A percentile compares a stretch with the other conserved stretches of the same genome.
Conservation (phyloP, 1,140 invertebrate genomes). For the Pseudobourletiella spinata region DNA sequence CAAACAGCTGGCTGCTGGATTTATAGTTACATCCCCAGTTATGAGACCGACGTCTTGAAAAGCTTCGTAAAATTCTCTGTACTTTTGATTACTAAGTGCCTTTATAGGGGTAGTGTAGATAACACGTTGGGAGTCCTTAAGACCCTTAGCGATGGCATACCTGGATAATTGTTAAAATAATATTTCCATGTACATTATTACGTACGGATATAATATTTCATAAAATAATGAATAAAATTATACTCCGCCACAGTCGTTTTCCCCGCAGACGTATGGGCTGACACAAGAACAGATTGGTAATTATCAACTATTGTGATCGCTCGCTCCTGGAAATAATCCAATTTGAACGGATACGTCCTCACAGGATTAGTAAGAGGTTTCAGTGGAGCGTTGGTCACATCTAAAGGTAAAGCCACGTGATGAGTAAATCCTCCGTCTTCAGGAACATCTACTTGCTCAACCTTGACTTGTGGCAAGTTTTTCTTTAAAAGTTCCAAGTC, state of each 20-base stretch:
- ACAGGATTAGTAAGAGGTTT: conserved; percentile 58
- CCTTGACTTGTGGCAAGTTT: conserved; percentile 58
- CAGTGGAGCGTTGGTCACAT: conserved; percentile 69
- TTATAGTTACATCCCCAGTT: conserved; percentile 98
- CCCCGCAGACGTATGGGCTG: conserved; percentile 98
- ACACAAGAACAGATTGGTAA: conserved; percentile 93
- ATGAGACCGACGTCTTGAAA: conserved; percentile 96
- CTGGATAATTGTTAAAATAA: conserved; percentile 38
- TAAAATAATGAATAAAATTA: conserved; percentile 36
- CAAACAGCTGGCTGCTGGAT: conserved; percentile 91
- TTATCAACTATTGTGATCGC: conserved; percentile 97
- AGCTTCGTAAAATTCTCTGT: conserved; percentile 94
- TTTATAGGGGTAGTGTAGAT: conserved; percentile 99
- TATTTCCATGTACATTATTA: not conserved
- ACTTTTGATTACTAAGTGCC: conserved; percentile 99
- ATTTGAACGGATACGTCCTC: conserved; percentile 86
- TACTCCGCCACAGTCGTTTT: conserved; percentile 99
- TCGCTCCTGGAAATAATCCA: conserved; percentile 98
- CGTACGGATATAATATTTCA: too few relatives aligned
- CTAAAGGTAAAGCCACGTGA: conserved; percentile 83
- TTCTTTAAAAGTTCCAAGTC: conserved; percentile 45
- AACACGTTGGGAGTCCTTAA: conserved; percentile 70
- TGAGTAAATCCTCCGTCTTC: conserved; percentile 70
- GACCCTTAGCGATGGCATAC: conserved; percentile 60
- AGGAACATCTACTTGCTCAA: conserved; percentile 77